Evolutionary conservation across 2,113 vertebrate species (phyloP).

Genomic region (Asarcornis scutulata): DNA sequence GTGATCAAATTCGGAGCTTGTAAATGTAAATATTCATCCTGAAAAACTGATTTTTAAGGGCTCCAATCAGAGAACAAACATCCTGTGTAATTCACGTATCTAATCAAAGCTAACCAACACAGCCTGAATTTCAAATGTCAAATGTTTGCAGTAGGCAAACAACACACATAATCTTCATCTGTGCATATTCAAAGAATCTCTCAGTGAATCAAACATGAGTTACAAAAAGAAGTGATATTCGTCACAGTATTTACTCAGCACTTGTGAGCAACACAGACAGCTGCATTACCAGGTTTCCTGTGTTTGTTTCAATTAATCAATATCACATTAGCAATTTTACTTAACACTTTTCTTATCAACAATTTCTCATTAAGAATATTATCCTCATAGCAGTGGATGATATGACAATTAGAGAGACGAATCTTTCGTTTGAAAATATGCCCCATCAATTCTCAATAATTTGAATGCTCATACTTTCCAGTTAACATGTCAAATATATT

Average conservation of each 20-base stretch:
- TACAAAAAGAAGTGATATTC: background rate
- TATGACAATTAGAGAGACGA: background rate
- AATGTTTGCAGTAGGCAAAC: conserved; percentile 57
- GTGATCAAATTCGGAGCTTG: conserved; percentile 43
- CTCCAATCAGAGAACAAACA: conserved; percentile 61
- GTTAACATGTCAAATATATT: background rate
- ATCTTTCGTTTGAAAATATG: background rate
- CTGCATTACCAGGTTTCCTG: background rate
- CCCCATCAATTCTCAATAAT: background rate
- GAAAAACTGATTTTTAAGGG: conserved; percentile 64
- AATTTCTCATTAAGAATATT: background rate
- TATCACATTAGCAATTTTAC: background rate
- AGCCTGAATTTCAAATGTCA: conserved; percentile 64
- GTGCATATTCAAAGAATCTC: conserved; percentile 33
- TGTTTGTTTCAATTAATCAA: background rate
- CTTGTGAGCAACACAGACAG: background rate
- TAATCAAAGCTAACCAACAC: conserved; percentile 64
- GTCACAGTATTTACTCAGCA: background rate
- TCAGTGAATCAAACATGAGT: background rate
- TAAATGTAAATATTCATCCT: conserved; percentile 60
- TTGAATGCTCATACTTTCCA: background rate
- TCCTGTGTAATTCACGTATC: conserved; percentile 64
- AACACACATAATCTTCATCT: conserved; percentile 41
- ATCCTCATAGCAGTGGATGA: background rate
- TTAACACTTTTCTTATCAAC: background rate